Conservation (phyloP, 2,888 invertebrate species). For the Chirona hameri region DNA sequence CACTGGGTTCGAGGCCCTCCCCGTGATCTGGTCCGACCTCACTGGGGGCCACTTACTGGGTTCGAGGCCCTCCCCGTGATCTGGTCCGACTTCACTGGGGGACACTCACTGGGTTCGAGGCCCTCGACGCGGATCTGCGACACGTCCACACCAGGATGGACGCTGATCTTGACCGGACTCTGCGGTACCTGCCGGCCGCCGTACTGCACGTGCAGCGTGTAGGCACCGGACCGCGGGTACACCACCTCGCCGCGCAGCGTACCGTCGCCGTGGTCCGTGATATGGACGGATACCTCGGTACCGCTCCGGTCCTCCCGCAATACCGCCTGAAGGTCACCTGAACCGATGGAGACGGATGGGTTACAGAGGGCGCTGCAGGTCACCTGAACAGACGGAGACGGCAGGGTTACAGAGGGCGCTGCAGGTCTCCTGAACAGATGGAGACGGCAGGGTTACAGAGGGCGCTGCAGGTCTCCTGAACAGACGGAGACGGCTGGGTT, state of each 20-base stretch:
- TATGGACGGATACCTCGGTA: conserved; percentile 58
- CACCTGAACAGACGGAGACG: neutral
- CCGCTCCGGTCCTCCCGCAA: neutral
- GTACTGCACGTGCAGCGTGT: conserved; percentile 66
- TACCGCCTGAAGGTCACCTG: neutral
- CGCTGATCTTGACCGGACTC: conserved; percentile 69
- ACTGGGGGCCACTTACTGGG: too few species aligned
- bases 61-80: too few species aligned
- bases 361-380: neutral
- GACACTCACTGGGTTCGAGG: conserved; percentile 68
- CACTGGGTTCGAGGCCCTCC: too few species aligned
- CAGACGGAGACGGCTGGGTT: too few species aligned
- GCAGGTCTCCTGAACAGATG: too few species aligned
- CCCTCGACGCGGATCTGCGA: conserved; percentile 82
- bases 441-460: too few species aligned
- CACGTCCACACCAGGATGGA: conserved; percentile 72
- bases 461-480: too few species aligned
- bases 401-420: too few species aligned
- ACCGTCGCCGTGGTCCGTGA: conserved; percentile 72
- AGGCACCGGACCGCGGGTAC: conserved; percentile 54
- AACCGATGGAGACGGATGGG: neutral
- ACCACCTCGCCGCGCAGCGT: conserved; percentile 68
- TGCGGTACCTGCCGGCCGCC: conserved; percentile 71
- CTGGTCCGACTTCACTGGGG: too few species aligned
- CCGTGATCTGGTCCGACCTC: too few species aligned